These are phyloP conservation scores for Chloropsis cyanopogon DNA, from an alignment of 2,113 vertebrate genomes.

Conservation along the genomic window DNA sequence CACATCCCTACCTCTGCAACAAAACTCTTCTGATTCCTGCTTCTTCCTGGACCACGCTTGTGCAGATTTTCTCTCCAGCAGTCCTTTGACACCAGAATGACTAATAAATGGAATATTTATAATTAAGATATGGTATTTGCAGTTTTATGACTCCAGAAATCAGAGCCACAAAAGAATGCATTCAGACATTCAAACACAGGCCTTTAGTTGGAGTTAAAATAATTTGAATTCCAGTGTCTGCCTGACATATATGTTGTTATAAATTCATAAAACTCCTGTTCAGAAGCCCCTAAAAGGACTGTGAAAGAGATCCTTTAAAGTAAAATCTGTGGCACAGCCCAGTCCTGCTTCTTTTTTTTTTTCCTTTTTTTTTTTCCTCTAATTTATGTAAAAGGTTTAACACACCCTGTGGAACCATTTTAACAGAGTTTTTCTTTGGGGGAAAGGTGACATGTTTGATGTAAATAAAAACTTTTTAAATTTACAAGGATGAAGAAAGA, in stretches of 20 bases:
- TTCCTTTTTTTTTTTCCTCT: neutral
- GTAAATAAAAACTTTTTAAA: neutral
- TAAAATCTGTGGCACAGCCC: neutral
- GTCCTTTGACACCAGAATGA: neutral
- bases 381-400: neutral
- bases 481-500: neutral
- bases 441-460: neutral
- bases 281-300: neutral
- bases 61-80: neutral
- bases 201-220: conserved; percentile 60
- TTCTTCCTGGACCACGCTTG: neutral
- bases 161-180: conserved; percentile 52
- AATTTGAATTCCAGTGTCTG: conserved; percentile 62
- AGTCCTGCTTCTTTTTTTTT: neutral
- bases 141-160: conserved; percentile 5
- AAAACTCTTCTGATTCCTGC: neutral
- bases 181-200: conserved; percentile 41
- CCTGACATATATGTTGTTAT: conserved; percentile 47
- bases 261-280: conserved; percentile 41
- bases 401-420: neutral
- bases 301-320: conserved; percentile 30
- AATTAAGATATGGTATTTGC: neutral
- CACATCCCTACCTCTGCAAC: neutral
- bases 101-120: conserved; percentile 18
- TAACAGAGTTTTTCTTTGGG: neutral